Conservation (phyloP, 2,113 vertebrate species). For the Montifringilla adamsi region DNA sequence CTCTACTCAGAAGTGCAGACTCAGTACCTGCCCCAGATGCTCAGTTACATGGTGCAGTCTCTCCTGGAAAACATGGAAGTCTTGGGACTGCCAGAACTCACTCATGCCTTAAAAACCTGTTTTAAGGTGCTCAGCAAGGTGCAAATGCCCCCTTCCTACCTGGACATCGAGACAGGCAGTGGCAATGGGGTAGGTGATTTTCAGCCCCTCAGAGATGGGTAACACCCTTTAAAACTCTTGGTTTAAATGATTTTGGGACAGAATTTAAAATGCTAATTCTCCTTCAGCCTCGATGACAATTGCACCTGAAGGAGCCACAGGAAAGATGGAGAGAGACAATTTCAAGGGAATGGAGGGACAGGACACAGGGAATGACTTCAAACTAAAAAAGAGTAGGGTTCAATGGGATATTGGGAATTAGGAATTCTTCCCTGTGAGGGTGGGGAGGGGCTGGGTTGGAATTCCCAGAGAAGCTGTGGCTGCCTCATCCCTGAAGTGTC, state of each 20-base stretch:
- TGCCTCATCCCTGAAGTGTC: background rate
- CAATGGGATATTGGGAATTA: background rate
- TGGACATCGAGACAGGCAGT: slow-evolving; percentile 73
- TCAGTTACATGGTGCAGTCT: slow-evolving; percentile 83
- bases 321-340: background rate
- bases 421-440: background rate
- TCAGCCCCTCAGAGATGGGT: background rate
- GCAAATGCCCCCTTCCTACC: slow-evolving; percentile 92
- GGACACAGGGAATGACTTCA: background rate
- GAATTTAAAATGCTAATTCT: background rate
- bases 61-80: slow-evolving; percentile 77
- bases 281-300: background rate
- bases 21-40: slow-evolving; percentile 91
- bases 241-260: background rate
- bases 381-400: rapidly evolving
- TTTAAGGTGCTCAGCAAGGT: slow-evolving; percentile 96
- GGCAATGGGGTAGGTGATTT: slow-evolving; percentile 58
- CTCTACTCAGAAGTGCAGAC: slow-evolving; percentile 94
- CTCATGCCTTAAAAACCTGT: slow-evolving; percentile 84
- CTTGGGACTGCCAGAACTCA: slow-evolving; percentile 82
- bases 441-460: background rate
- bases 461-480: background rate
- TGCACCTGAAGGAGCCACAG: background rate
- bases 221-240: background rate
- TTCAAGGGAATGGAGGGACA: background rate